A percentile compares a stretch with the other conserved stretches of the same genome.
Evolutionary conservation across 2,113 vertebrate genomes (phyloP).

Genomic region (Epinephelus moara): DNA sequence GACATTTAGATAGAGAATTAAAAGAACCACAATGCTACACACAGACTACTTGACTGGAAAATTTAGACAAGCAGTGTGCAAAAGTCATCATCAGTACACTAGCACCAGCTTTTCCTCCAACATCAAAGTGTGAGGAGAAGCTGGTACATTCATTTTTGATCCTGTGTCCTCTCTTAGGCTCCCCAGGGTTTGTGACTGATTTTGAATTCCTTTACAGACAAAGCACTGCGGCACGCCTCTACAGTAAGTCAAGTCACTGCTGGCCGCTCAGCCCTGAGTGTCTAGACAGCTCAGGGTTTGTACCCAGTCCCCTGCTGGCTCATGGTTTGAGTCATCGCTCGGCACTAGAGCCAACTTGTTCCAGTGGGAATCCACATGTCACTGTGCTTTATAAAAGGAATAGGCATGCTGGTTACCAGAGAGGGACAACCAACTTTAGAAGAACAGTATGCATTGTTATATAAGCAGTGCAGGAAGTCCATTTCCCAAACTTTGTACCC

Average conservation of each 20-base stretch:
- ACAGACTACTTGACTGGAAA: neutral
- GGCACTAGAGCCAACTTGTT: slow-evolving; percentile 57
- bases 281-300: slow-evolving; percentile 60
- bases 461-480: neutral
- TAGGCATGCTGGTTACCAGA: slow-evolving; percentile 29
- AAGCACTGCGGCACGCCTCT: neutral
- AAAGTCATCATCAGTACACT: neutral
- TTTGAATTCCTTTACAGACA: slow-evolving; percentile 11
- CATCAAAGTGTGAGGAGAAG: slow-evolving; percentile 2
- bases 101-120: slow-evolving; percentile 2
- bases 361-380: slow-evolving; percentile 49
- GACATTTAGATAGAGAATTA: neutral
- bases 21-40: neutral
- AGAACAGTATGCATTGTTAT: neutral
- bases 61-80: neutral
- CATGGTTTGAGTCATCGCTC: slow-evolving; percentile 58
- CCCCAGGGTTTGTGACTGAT: neutral
- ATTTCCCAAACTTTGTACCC: neutral
- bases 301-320: slow-evolving; percentile 49
- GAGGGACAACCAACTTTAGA: neutral
- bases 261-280: slow-evolving; percentile 20
- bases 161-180: neutral
- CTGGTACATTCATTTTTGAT: neutral
- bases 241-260: slow-evolving; percentile 33
- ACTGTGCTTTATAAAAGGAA: slow-evolving; percentile 33